These are phyloP conservation scores for Bufo gargarizans DNA, from an alignment of 2,113 vertebrate species.

Conservation along the genomic window DNA sequence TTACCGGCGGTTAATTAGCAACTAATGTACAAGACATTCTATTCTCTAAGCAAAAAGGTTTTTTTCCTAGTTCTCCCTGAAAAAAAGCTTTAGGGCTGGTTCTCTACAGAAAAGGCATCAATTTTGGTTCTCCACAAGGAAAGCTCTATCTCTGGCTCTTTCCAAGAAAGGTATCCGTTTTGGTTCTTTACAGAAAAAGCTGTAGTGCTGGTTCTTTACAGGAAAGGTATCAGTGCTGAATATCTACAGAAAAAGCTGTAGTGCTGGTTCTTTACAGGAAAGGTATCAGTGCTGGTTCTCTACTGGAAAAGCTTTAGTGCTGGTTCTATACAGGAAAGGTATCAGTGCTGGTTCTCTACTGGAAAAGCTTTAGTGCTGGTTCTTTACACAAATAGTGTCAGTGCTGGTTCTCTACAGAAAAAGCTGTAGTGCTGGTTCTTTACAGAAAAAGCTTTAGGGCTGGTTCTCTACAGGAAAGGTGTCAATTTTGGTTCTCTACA, in stretches of 20 bases:
- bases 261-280: neutral
- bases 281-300: neutral
- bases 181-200: neutral
- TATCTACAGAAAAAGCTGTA: neutral
- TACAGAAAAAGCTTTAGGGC: neutral
- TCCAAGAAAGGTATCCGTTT: neutral
- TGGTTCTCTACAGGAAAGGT: neutral
- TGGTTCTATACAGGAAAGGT: neutral
- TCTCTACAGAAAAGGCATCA: too few species aligned
- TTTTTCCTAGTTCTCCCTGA: too few species aligned
- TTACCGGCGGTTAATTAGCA: neutral
- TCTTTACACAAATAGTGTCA: neutral
- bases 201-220: neutral
- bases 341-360: neutral
- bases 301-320: neutral
- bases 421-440: too few species aligned
- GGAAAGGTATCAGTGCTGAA: neutral
- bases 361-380: neutral
- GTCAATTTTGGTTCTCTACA: too few species aligned
- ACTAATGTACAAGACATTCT: neutral
- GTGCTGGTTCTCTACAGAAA: too few species aligned
- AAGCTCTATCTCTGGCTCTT: neutral
- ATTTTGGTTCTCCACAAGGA: too few species aligned
- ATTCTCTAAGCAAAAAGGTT: neutral
- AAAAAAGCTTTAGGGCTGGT: too few species aligned